Evolutionary conservation across 2,113 vertebrate species (phyloP).

Genomic region (Campylomormyrus numenius): DNA sequence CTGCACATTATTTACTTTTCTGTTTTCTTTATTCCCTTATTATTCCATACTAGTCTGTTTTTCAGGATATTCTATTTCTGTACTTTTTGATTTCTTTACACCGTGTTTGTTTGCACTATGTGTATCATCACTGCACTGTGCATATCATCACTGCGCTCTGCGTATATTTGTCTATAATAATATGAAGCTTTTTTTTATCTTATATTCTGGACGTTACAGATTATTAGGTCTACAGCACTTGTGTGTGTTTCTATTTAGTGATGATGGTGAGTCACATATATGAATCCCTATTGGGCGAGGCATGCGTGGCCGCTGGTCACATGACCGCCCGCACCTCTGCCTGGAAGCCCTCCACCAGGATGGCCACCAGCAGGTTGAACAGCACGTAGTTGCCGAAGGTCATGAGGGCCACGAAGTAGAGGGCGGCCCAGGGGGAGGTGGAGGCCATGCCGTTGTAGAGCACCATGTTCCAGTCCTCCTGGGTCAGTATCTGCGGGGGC

Average conservation of each 20-base stretch:
- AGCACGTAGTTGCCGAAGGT: constrained; percentile 97
- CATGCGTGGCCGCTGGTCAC: not conserved
- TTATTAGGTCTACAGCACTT: not conserved
- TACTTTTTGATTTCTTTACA: not conserved
- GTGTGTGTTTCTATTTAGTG: not conserved
- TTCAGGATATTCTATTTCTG: not conserved
- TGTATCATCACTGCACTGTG: not conserved
- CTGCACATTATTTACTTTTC: not conserved
- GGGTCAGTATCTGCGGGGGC: constrained; percentile 79
- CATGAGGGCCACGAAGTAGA: constrained; percentile 97
- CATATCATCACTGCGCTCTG: not conserved
- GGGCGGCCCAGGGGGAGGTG: constrained; percentile 87
- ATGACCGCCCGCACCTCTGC: constrained; percentile 73
- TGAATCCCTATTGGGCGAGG: not conserved
- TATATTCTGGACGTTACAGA: not conserved
- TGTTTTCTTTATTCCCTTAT: not conserved
- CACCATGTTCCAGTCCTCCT: constrained; percentile 98
- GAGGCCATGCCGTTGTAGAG: constrained; percentile 94
- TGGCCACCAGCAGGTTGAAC: constrained; percentile 94
- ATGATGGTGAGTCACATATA: not conserved
- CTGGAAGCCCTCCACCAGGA: constrained; percentile 96
- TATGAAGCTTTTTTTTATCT: not conserved
- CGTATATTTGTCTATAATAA: not conserved
- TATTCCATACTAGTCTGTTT: not conserved
- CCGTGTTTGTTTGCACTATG: not conserved